Conservation (phyloP, 2,888 invertebrate species). For the Anarsia innoxiella region DNA sequence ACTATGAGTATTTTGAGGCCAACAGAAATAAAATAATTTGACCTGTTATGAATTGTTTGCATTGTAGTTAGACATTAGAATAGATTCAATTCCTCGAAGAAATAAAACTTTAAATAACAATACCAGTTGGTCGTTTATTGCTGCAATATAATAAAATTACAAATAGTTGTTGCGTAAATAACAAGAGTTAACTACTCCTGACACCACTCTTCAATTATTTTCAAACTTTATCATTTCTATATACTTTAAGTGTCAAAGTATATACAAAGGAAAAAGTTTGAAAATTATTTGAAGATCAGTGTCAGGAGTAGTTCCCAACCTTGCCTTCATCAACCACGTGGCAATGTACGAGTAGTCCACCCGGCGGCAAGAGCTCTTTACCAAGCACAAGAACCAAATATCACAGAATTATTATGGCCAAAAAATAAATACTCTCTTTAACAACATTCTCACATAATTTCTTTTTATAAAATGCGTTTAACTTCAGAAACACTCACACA, state of each 20-base stretch:
- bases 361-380: slow-evolving; percentile 9
- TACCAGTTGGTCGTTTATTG: slow-evolving; percentile 29
- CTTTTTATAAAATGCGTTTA: background rate
- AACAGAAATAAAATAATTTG: slow-evolving; percentile 65
- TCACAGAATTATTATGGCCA: slow-evolving; percentile 10
- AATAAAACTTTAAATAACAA: slow-evolving; percentile 8
- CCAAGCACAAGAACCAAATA: slow-evolving; percentile 6
- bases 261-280: too few species aligned
- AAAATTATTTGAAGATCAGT: too few species aligned
- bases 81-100: background rate
- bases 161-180: too few species aligned
- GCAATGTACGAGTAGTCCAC: too few species aligned
- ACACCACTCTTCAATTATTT: too few species aligned
- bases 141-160: background rate
- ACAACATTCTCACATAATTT: background rate
- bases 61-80: slow-evolving; percentile 20
- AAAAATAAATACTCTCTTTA: background rate
- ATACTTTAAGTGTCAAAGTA: too few species aligned
- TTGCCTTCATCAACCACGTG: too few species aligned
- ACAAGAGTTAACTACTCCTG: too few species aligned
- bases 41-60: slow-evolving; percentile 24
- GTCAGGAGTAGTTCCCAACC: too few species aligned
- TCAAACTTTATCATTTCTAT: too few species aligned
- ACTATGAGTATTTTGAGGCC: slow-evolving; percentile 68
- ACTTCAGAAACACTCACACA: too few species aligned